Evolutionary conservation across 2,797 vertebrate species (phyloP).

Genomic region (Melanogrammus aeglefinus): DNA sequence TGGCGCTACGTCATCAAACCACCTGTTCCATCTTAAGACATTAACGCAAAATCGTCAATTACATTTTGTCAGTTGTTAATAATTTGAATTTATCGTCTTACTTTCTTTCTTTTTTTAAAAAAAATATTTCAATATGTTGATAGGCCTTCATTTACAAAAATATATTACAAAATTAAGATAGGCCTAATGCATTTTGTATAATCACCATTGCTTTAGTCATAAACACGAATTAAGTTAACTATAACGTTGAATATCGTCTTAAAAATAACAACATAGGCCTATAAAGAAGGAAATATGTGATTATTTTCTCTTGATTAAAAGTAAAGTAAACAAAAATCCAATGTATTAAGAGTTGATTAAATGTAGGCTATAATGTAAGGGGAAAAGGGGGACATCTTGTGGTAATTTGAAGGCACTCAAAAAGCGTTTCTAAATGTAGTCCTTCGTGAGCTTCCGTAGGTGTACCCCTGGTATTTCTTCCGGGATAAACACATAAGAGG

Average conservation of each 20-base stretch:
- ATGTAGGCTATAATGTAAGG: neutral
- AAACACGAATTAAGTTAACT: too few species aligned
- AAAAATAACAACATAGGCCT: too few species aligned
- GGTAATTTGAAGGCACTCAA: neutral
- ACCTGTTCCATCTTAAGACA: neutral
- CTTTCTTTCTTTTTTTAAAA: too few species aligned
- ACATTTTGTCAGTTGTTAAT: neutral
- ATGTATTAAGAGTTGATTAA: neutral
- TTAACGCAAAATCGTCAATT: neutral
- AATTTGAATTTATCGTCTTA: neutral
- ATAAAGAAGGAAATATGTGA: too few species aligned
- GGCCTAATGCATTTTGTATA: too few species aligned
- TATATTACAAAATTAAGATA: neutral
- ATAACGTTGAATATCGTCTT: too few species aligned
- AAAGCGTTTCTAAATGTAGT: neutral
- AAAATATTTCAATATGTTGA: too few species aligned
- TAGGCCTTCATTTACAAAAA: neutral
- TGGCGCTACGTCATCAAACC: neutral
- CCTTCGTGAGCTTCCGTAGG: neutral
- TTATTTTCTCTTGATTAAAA: too few species aligned
- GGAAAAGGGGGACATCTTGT: neutral
- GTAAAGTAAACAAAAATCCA: neutral
- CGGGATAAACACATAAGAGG: constrained; percentile 19
- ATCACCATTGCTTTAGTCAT: too few species aligned
- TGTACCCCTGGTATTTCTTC: neutral